Percentiles rank a stretch among this genome's conserved stretches.
Evolutionary conservation across 2,888 invertebrate genomes (phyloP).

Genomic region (Cactoblastis cactorum): DNA sequence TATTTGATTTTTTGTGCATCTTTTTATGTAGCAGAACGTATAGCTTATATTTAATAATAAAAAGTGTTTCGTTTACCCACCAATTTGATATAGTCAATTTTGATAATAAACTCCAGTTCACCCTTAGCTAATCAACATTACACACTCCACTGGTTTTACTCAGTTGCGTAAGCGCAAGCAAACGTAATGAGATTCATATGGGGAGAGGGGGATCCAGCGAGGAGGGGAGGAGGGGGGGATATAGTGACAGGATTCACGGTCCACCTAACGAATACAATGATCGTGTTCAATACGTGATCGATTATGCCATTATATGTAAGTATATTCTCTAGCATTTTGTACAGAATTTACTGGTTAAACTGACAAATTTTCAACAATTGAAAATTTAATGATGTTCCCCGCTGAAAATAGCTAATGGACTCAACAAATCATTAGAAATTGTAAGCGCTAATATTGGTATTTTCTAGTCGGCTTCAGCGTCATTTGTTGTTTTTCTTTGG

Average conservation of each 20-base stretch:
- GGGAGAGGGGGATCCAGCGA: conserved; percentile 22
- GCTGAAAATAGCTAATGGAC: no score
- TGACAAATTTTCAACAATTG: conserved; percentile 14
- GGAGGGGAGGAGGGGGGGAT: conserved; percentile 41
- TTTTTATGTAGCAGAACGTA: neutral
- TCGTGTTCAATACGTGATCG: conserved; percentile 75
- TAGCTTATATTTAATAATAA: neutral
- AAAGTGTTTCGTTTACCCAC: neutral
- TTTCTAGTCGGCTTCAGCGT: no score
- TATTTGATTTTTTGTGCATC: no score
- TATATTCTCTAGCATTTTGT: conserved; percentile 28
- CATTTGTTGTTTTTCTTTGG: no score
- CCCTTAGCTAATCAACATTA: conserved; percentile 56
- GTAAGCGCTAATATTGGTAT: no score
- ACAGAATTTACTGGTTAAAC: conserved; percentile 17
- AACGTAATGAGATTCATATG: conserved; percentile 72
- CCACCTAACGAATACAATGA: conserved; percentile 73
- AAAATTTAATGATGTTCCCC: neutral
- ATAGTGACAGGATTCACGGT: conserved; percentile 77
- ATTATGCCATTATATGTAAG: conserved; percentile 66
- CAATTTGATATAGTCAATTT: neutral
- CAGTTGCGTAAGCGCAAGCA: conserved; percentile 69
- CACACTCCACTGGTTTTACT: conserved; percentile 63
- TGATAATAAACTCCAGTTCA: conserved; percentile 23
- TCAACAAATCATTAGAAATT: no score